phyloP scores from a whole-genome alignment of 2,888 invertebrate genomes.

The Lathronympha strigana region DNA sequence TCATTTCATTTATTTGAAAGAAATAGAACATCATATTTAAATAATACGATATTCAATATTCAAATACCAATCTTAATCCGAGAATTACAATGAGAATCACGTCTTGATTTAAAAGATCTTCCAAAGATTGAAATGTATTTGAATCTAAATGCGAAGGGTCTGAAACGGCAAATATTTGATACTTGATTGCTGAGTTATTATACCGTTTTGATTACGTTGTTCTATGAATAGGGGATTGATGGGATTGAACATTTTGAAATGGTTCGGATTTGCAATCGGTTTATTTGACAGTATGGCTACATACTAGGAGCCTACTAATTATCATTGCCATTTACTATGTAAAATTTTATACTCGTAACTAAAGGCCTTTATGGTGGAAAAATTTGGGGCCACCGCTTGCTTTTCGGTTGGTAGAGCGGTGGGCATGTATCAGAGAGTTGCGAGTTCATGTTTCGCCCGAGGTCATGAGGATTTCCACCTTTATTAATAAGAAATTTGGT shows the following conservation, averaged over 20 bases:
- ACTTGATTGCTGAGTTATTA: constrained; percentile 10
- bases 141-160: constrained; percentile 1
- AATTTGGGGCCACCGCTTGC: too few species aligned
- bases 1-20: not conserved
- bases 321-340: too few species aligned
- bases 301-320: too few species aligned
- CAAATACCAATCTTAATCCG: constrained; percentile 17
- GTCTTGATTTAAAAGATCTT: constrained; percentile 21
- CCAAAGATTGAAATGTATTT: constrained; percentile 30
- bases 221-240: not conserved
- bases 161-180: constrained; percentile 21
- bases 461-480: too few species aligned
- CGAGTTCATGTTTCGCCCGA: too few species aligned
- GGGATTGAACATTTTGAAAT: not conserved
- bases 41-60: constrained; percentile 1
- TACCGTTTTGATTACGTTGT: constrained; percentile 3
- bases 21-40: not conserved
- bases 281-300: too few species aligned
- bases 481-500: too few species aligned
- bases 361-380: too few species aligned
- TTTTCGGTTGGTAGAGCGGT: too few species aligned
- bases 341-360: too few species aligned
- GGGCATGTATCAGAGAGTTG: too few species aligned
- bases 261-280: too few species aligned
- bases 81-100: constrained; percentile 30